Percentiles rank a stretch among this genome's conserved stretches.
phyloP scores from a whole-genome alignment of 1,140 invertebrate genomes.

The Euura saliciscinereae region DNA sequence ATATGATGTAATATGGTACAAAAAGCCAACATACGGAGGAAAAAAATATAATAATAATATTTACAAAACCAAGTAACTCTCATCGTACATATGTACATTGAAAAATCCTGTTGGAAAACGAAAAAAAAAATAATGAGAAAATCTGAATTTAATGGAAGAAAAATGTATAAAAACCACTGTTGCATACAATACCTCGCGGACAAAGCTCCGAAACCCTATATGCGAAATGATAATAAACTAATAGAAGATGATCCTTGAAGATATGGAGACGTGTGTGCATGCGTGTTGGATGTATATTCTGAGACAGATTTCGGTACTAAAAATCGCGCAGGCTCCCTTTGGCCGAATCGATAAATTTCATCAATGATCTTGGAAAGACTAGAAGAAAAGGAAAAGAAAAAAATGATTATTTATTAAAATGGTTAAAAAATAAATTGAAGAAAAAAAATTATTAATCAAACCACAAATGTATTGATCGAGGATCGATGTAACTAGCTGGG shows the following conservation, averaged over 20 bases:
- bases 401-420: conserved; percentile 11
- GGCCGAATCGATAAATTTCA: no score
- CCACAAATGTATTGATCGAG: conserved; percentile 28
- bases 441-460: not conserved
- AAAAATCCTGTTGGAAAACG: not conserved
- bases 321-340: not conserved
- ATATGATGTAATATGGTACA: no score
- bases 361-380: not conserved
- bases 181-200: not conserved
- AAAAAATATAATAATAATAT: conserved; percentile 22
- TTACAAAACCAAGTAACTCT: conserved; percentile 13
- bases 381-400: conserved; percentile 11
- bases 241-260: not conserved
- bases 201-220: not conserved
- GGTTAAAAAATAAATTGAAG: conserved; percentile 19
- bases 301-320: no score
- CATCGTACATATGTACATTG: not conserved
- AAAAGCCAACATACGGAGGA: conserved; percentile 3
- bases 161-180: no score
- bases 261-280: not conserved
- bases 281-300: not conserved
- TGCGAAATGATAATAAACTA: conserved; percentile 2
- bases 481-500: conserved; percentile 42
- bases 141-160: not conserved
- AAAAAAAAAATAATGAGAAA: not conserved